Conservation (phyloP, 2,113 vertebrate genomes). For the Sialia sialis region DNA sequence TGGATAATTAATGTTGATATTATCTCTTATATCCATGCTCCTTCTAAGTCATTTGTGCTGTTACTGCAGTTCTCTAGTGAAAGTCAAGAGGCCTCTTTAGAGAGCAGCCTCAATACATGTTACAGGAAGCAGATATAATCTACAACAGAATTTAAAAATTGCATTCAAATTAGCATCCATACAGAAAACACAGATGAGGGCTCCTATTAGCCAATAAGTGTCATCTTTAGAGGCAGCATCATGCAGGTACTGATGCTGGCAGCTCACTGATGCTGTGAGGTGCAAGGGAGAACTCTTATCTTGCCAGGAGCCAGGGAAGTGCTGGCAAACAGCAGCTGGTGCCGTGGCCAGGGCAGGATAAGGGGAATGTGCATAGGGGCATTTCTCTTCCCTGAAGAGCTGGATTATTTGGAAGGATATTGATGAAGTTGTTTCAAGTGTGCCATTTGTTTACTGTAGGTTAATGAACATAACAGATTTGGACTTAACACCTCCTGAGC, state of each 20-base stretch:
- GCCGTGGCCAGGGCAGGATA: background rate
- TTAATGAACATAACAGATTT: slow-evolving; percentile 33
- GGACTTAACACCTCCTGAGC: slow-evolving; percentile 47
- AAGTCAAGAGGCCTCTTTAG: slow-evolving; percentile 36
- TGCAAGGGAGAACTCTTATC: background rate
- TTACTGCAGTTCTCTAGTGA: background rate
- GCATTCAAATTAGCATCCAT: background rate
- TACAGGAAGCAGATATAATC: slow-evolving; percentile 17
- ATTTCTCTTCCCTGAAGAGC: background rate
- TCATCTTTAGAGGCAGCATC: background rate
- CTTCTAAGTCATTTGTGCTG: background rate
- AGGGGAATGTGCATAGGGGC: background rate
- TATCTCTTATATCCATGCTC: background rate
- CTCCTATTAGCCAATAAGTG: background rate
- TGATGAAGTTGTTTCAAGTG: slow-evolving; percentile 44
- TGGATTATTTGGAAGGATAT: slow-evolving; percentile 22
- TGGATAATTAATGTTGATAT: slow-evolving; percentile 6
- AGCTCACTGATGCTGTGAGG: background rate
- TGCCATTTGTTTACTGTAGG: slow-evolving; percentile 21
- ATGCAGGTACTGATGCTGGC: background rate
- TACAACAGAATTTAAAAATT: slow-evolving; percentile 16
- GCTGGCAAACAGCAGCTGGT: background rate
- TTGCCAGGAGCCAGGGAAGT: background rate
- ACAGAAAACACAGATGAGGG: background rate
- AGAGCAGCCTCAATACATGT: background rate